Evolutionary conservation across 2,888 invertebrate species (phyloP).

Genomic region (Noctua janthina): DNA sequence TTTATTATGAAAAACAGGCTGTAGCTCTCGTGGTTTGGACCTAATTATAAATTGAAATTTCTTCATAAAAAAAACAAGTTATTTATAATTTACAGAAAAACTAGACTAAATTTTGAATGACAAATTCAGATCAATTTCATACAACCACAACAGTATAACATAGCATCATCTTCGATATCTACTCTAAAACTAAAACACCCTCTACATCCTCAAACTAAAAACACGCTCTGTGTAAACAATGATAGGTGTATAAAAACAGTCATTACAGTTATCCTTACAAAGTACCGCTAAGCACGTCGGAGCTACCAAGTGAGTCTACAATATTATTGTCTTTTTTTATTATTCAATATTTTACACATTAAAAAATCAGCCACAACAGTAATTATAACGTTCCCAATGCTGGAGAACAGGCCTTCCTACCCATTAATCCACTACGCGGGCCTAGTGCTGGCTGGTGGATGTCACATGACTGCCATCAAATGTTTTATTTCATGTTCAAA

Average conservation of each 20-base stretch:
- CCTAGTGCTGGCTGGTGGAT: neutral
- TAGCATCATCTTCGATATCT: neutral
- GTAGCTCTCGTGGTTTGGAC: neutral
- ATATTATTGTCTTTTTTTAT: neutral
- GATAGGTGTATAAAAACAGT: slow-evolving; percentile 30
- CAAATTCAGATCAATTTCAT: no score
- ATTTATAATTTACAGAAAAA: neutral
- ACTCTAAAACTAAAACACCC: neutral
- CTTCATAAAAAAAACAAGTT: neutral
- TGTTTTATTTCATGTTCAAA: neutral
- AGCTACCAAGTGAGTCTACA: slow-evolving; percentile 17
- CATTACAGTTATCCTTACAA: neutral
- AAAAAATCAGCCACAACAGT: neutral
- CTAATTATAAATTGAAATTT: neutral
- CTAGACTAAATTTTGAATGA: neutral
- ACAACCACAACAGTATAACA: neutral
- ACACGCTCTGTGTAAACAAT: slow-evolving; percentile 13
- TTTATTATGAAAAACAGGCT: neutral
- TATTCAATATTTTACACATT: neutral
- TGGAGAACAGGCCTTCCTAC: neutral
- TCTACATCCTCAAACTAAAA: neutral
- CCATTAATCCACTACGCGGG: neutral
- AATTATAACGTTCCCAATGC: neutral
- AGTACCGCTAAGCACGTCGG: neutral
- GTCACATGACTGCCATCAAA: neutral